phyloP scores from a whole-genome alignment of 2,113 vertebrate species.

The Elephantulus edwardii region DNA sequence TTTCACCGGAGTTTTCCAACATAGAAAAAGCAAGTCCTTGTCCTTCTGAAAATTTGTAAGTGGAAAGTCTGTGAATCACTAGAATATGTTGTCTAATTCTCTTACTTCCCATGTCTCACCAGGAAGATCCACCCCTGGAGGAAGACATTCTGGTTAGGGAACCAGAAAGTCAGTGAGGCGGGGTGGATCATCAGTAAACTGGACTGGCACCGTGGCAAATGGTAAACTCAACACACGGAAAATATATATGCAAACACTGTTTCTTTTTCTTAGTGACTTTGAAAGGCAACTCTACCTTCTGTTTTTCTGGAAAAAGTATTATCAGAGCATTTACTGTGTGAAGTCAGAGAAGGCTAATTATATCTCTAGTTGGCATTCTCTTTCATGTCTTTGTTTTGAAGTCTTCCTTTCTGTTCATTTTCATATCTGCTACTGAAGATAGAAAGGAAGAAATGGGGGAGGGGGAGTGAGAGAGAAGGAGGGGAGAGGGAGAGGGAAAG shows the following conservation, averaged over 20 bases:
- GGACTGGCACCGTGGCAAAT: background rate
- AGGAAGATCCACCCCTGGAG: background rate
- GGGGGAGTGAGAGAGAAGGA: too few relatives aligned
- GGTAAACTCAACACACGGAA: background rate
- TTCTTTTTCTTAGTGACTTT: conserved; percentile 6
- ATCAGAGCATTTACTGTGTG: background rate
- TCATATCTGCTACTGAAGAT: background rate
- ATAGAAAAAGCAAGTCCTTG: background rate
- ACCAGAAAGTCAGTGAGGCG: background rate
- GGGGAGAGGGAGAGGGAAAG: too few relatives aligned
- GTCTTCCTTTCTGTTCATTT: background rate
- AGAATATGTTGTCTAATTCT: background rate
- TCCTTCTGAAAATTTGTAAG: background rate
- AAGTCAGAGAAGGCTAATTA: background rate
- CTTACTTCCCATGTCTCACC: background rate
- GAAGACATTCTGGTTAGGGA: background rate
- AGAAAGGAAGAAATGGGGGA: too few relatives aligned
- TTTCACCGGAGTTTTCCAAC: background rate
- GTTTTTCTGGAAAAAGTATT: background rate
- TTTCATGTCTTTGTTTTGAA: background rate
- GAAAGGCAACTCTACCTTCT: background rate
- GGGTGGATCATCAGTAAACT: background rate
- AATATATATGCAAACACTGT: background rate
- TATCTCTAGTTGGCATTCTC: background rate
- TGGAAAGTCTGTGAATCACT: background rate